phyloP scores from a whole-genome alignment of 2,888 invertebrate species.

The Tinea trinotella region DNA sequence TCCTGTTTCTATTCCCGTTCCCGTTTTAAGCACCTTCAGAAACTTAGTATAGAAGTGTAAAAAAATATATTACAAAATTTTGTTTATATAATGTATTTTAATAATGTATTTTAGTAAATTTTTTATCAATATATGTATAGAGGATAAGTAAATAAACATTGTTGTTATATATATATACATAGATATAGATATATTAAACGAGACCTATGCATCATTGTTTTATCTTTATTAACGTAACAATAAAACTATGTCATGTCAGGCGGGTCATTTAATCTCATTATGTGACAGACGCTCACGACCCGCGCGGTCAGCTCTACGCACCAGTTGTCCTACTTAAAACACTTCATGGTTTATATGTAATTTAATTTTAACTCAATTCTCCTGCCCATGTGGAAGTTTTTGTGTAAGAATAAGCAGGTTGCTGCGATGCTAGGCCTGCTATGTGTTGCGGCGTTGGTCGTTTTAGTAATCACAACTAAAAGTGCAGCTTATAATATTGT shows the following conservation, averaged over 20 bases:
- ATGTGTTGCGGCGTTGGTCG: slow-evolving; percentile 44
- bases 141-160: too few relatives aligned
- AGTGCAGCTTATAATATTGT: slow-evolving; percentile 32
- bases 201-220: slow-evolving; percentile 25
- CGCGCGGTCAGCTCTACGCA: slow-evolving; percentile 22
- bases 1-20: too few relatives aligned
- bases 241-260: slow-evolving; percentile 33
- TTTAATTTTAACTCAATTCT: too few relatives aligned
- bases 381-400: slow-evolving; percentile 56
- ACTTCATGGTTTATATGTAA: too few relatives aligned
- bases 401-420: slow-evolving; percentile 49
- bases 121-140: too few relatives aligned
- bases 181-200: not conserved
- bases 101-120: too few relatives aligned
- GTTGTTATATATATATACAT: not conserved
- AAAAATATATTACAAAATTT: too few relatives aligned
- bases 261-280: slow-evolving; percentile 27
- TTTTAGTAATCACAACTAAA: slow-evolving; percentile 44
- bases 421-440: slow-evolving; percentile 59
- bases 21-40: too few relatives aligned
- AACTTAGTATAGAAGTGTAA: too few relatives aligned
- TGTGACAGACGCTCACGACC: slow-evolving; percentile 35
- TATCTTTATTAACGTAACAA: slow-evolving; percentile 58
- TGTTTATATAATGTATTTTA: too few relatives aligned
- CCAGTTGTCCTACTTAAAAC: not conserved